These are phyloP conservation scores for Molossus alvarezi DNA, from an alignment of 2,797 vertebrate species.

Conservation along the genomic window DNA sequence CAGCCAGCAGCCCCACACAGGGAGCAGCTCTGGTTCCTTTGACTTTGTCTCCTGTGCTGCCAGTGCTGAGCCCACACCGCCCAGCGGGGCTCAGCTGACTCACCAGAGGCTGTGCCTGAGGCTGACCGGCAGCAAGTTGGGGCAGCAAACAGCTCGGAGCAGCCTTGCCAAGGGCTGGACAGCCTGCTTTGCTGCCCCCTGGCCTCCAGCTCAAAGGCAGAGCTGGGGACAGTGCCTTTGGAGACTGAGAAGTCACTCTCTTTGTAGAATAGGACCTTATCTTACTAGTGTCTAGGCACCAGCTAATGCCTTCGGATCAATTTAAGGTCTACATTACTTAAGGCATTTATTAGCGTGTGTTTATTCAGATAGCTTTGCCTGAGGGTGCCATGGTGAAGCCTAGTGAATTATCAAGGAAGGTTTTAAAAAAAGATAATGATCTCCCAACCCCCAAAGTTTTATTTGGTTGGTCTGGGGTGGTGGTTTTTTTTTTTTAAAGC, in stretches of 20 bases:
- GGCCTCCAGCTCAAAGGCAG: not conserved
- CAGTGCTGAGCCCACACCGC: not conserved
- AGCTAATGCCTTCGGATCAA: not conserved
- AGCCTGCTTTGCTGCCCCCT: too few relatives aligned
- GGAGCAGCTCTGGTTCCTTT: not conserved
- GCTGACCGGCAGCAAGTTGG: not conserved
- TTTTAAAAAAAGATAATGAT: not conserved
- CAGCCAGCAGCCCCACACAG: not conserved
- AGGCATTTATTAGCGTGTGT: conserved; percentile 29
- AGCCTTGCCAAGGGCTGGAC: not conserved
- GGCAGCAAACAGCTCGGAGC: not conserved
- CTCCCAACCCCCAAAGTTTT: not conserved
- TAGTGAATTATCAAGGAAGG: not conserved
- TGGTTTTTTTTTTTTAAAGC: not conserved
- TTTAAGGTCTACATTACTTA: conserved; percentile 28
- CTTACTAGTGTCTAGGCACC: not conserved
- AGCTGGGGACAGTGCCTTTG: not conserved
- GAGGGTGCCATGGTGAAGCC: not conserved
- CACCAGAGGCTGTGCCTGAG: not conserved
- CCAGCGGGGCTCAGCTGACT: not conserved
- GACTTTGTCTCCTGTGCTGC: not conserved
- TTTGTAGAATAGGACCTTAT: not conserved
- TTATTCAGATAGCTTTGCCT: not conserved
- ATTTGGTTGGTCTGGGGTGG: not conserved
- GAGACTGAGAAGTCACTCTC: not conserved